A percentile compares a stretch with the other conserved stretches of the same genome.
Evolutionary conservation across 2,888 invertebrate species (phyloP).

Genomic region (Catocala sponsa): DNA sequence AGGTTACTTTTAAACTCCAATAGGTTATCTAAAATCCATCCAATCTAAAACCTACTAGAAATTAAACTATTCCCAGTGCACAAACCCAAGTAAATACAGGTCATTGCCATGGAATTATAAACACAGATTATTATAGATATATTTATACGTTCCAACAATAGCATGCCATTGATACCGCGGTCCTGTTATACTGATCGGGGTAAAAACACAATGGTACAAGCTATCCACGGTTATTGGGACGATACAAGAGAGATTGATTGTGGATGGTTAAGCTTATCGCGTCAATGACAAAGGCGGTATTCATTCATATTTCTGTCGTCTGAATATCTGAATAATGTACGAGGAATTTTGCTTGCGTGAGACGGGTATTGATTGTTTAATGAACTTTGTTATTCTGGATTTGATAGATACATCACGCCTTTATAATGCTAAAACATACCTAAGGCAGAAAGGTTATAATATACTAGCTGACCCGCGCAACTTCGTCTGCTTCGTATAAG

Average conservation of each 20-base stretch:
- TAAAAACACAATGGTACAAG: conserved; percentile 3
- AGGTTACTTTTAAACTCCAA: no score
- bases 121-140: conserved; percentile 9
- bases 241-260: conserved; percentile 6
- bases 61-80: background rate
- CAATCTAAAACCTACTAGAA: background rate
- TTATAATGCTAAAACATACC: no score
- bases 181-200: conserved; percentile 8
- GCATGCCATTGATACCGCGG: conserved; percentile 4
- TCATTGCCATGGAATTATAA: conserved; percentile 5
- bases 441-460: no score
- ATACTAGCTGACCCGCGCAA: no score
- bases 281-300: background rate
- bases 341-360: background rate
- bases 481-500: no score
- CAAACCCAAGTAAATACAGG: conserved; percentile 1
- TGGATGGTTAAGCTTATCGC: conserved; percentile 9
- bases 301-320: conserved; percentile 3
- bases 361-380: no score
- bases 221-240: conserved; percentile 2
- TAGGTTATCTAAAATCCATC: no score
- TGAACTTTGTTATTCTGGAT: no score
- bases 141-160: conserved; percentile 11
- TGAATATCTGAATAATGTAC: background rate
- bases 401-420: no score